Evolutionary conservation across 2,113 vertebrate genomes (phyloP), one percentile per base, ranked within the genome.

Genomic region (human): DNA sequence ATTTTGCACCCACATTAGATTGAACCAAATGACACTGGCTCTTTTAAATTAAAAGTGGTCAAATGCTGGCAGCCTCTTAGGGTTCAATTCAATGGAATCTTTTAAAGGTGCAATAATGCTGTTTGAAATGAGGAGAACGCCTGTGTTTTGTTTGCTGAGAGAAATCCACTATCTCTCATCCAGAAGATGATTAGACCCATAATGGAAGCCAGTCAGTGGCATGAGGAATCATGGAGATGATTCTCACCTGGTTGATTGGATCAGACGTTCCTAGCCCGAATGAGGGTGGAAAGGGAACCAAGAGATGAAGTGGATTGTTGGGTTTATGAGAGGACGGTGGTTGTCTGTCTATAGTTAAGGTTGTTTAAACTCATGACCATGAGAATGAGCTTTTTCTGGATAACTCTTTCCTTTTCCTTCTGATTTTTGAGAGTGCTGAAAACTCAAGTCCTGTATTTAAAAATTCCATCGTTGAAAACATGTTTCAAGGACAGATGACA

Each of bases 121-220:
- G 14, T 75, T 55, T 32, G 55, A 52, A 73, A 45, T 52, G 76
- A 30, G 27, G 30, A 3, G 10, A 6, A 32, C 14, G 14, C 27
- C 30, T 40, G 8, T 9, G 38, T 10, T 30, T 2, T 7, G 45
- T 68, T 45, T 20, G 48, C 52, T 14, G 76, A 48, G 40, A 40
- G 75, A 76, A 78, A 5, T 25, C 2, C 3, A 4, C 9, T 14
- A 17, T 22, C 17, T 4, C 3, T 9, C 16, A 3, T 57, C 18
- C 10, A 23, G 30, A 61, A 12, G 3, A 1, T 3, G 59, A 7
- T 40, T 2, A 17, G 18, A 9, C 14, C 2, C 50, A 5, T 32
- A 1, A 0, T 3, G 11, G 50, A 18, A 38, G 38, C 4, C 57
- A 3, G 5, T 23, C 43, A 1, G 5, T 18, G n/a, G 48, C 32